Percentiles rank a stretch among this genome's conserved stretches.
Evolutionary conservation across 2,113 vertebrate species (phyloP).

Genomic region (Odontophorus gujanensis): DNA sequence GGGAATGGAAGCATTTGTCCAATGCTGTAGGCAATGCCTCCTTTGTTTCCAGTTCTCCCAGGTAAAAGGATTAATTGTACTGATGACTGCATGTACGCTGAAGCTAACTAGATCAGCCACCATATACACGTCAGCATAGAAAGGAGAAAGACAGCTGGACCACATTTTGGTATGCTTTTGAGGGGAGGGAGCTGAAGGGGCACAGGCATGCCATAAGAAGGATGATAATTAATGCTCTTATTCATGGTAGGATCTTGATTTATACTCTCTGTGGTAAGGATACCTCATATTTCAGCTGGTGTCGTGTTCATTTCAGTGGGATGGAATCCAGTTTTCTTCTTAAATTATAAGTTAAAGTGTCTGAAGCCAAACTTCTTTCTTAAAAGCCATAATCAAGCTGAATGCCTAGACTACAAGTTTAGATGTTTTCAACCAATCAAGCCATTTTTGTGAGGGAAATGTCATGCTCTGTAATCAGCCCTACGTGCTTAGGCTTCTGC

Average conservation of each 20-base stretch:
- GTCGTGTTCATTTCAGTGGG: conserved; percentile 55
- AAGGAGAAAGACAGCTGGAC: neutral
- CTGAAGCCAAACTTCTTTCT: conserved; percentile 25
- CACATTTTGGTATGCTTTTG: neutral
- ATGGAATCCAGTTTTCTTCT: neutral
- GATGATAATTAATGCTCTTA: conserved; percentile 38
- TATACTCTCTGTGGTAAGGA: conserved; percentile 41
- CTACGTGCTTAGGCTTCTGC: neutral
- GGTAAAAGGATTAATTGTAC: neutral
- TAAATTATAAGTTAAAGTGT: conserved; percentile 51
- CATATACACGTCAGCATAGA: neutral
- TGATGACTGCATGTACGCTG: neutral
- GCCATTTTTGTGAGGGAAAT: conserved; percentile 13
- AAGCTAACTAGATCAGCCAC: neutral
- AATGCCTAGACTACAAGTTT: conserved; percentile 21
- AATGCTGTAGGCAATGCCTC: neutral
- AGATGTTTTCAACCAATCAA: neutral
- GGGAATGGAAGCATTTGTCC: neutral
- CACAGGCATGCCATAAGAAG: neutral
- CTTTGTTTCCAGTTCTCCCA: neutral
- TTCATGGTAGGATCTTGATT: conserved; percentile 3
- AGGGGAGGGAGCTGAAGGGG: neutral
- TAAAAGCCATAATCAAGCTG: conserved; percentile 33
- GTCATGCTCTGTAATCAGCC: conserved; percentile 52
- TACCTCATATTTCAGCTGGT: neutral